Percentiles rank a stretch among this genome's conserved stretches.
These are phyloP conservation scores for Archocentrus centrarchus DNA, from an alignment of 2,113 vertebrate species.

Conservation along the genomic window DNA sequence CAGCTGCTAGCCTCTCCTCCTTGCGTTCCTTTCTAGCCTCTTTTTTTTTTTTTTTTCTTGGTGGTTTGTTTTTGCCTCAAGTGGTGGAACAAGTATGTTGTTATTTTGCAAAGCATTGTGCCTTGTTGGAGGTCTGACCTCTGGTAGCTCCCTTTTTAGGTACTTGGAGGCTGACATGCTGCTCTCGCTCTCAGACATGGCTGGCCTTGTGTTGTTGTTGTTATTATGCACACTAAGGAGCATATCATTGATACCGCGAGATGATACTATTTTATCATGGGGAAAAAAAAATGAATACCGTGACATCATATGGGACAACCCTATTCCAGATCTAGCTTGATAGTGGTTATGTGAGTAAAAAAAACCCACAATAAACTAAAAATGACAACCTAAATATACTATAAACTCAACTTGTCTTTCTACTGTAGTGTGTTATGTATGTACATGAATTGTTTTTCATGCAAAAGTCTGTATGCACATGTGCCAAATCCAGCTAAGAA, in stretches of 20 bases:
- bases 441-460: background rate
- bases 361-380: background rate
- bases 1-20: background rate
- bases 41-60: background rate
- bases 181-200: background rate
- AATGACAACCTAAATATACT: background rate
- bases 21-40: background rate
- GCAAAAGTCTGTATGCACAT: background rate
- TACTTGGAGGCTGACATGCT: background rate
- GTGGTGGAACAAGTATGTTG: background rate
- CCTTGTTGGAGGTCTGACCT: background rate
- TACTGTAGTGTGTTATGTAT: background rate
- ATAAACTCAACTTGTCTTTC: background rate
- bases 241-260: background rate
- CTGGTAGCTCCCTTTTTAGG: background rate
- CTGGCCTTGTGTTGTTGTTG: background rate
- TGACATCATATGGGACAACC: background rate
- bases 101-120: slow-evolving; percentile 1
- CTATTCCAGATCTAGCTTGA: background rate
- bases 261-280: background rate
- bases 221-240: background rate
- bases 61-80: background rate
- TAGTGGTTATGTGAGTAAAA: background rate
- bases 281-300: background rate
- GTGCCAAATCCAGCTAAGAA: background rate